phyloP scores from a whole-genome alignment of 2,797 vertebrate genomes.

The Lacerta viridis region DNA sequence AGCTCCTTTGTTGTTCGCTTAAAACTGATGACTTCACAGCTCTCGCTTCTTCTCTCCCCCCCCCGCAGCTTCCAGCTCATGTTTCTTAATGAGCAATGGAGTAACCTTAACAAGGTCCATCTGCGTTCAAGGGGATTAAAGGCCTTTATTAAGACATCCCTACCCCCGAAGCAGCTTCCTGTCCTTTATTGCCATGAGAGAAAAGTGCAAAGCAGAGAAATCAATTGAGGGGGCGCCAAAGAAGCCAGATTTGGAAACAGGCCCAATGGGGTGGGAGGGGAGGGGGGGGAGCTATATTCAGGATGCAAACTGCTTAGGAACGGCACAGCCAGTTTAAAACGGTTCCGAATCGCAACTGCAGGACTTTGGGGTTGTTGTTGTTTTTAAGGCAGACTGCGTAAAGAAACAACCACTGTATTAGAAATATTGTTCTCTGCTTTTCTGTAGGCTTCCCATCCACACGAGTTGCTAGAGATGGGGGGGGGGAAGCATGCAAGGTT shows the following conservation, averaged over 20 bases:
- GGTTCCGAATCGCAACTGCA: slow-evolving; percentile 7
- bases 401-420: neutral
- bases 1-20: neutral
- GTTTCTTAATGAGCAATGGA: slow-evolving; percentile 37
- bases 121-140: neutral
- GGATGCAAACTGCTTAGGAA: slow-evolving; percentile 7
- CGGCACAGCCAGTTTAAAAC: slow-evolving; percentile 1
- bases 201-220: slow-evolving; percentile 11
- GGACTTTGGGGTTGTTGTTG: neutral
- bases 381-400: slow-evolving; percentile 8
- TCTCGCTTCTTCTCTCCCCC: accelerated
- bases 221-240: slow-evolving; percentile 21
- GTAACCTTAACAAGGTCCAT: slow-evolving; percentile 30
- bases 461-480: neutral
- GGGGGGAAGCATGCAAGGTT: too few species aligned
- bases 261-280: neutral
- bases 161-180: slow-evolving; percentile 38
- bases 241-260: slow-evolving; percentile 23
- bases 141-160: slow-evolving; percentile 34
- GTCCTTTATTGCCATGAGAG: slow-evolving; percentile 23
- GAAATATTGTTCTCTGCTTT: too few species aligned
- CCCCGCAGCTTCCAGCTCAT: neutral
- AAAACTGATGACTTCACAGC: accelerated
- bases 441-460: too few species aligned
- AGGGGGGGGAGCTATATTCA: neutral